phyloP scores from a whole-genome alignment of 2,888 invertebrate species.

The Cerceris ruficornis region DNA sequence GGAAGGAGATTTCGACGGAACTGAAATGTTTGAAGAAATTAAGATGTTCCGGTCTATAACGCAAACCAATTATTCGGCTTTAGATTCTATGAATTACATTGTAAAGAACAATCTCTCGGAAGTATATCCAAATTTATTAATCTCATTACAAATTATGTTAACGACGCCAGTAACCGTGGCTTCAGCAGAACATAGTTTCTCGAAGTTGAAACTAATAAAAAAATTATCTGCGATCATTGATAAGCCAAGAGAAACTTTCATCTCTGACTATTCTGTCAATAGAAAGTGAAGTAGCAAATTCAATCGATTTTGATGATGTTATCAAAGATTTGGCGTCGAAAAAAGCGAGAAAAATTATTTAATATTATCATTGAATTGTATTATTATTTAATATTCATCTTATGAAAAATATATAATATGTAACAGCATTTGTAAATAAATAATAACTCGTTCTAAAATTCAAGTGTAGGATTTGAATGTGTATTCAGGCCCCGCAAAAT shows the following conservation, averaged over 20 bases:
- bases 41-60: no score
- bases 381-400: slow-evolving; percentile 49
- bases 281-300: slow-evolving; percentile 44
- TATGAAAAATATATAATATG: no score
- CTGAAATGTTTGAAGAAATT: slow-evolving; percentile 45
- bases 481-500: no score
- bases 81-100: no score
- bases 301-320: slow-evolving; percentile 45
- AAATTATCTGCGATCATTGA: slow-evolving; percentile 48
- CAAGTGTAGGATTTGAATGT: no score
- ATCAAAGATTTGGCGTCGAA: slow-evolving; percentile 47
- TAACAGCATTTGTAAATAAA: slow-evolving; percentile 30
- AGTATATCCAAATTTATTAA: slow-evolving; percentile 46
- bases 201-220: slow-evolving; percentile 45
- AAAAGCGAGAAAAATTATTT: slow-evolving; percentile 48
- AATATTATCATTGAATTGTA: no score
- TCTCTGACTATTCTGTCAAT: slow-evolving; percentile 44
- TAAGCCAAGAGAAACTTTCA: slow-evolving; percentile 42
- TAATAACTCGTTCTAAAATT: slow-evolving; percentile 31
- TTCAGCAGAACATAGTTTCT: slow-evolving; percentile 44
- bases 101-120: slow-evolving; percentile 2
- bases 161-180: slow-evolving; percentile 43
- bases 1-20: slow-evolving; percentile 43
- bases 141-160: slow-evolving; percentile 43
- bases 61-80: no score